Percentiles rank a stretch among this genome's conserved stretches.
These are phyloP conservation scores for Hydractinia echinata DNA, from an alignment of 30 jellyfish, hydroid and myxozoan genomes.

Conservation along the genomic window DNA sequence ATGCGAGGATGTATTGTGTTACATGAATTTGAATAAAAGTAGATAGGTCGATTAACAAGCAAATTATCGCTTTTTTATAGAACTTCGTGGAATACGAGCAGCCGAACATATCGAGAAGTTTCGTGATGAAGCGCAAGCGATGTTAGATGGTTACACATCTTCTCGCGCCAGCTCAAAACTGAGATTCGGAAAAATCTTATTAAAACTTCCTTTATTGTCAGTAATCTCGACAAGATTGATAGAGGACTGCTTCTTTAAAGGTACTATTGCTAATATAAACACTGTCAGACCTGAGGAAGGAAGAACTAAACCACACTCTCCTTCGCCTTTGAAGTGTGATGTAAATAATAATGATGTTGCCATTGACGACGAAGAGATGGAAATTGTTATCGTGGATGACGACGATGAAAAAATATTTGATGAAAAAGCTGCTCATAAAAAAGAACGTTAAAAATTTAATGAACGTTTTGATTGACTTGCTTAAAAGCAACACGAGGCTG, in stretches of 20 bases:
- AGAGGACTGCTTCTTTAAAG: constrained; percentile 54
- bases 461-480: too few relatives aligned
- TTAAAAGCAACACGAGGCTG: too few relatives aligned
- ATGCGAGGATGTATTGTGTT: too few relatives aligned
- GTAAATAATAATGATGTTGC: too few relatives aligned
- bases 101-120: constrained; percentile 48
- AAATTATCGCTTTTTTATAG: background rate
- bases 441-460: too few relatives aligned
- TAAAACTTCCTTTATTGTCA: constrained; percentile 53
- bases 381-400: too few relatives aligned
- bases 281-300: constrained; percentile 40
- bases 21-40: too few relatives aligned
- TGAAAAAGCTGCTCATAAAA: too few relatives aligned
- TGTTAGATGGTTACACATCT: constrained; percentile 58
- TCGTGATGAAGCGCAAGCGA: constrained; percentile 77
- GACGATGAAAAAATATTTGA: too few relatives aligned
- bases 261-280: constrained; percentile 49
- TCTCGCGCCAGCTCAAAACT: constrained; percentile 43
- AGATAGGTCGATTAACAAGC: background rate
- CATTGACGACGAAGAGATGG: too few relatives aligned
- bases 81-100: constrained; percentile 47
- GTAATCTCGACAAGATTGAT: constrained; percentile 42
- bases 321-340: background rate
- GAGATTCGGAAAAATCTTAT: constrained; percentile 61
- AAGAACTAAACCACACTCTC: background rate